Percentiles rank a stretch among this genome's conserved stretches.
phyloP scores from a whole-genome alignment of 2,797 vertebrate genomes.

The Cyprinodon diabolis region DNA sequence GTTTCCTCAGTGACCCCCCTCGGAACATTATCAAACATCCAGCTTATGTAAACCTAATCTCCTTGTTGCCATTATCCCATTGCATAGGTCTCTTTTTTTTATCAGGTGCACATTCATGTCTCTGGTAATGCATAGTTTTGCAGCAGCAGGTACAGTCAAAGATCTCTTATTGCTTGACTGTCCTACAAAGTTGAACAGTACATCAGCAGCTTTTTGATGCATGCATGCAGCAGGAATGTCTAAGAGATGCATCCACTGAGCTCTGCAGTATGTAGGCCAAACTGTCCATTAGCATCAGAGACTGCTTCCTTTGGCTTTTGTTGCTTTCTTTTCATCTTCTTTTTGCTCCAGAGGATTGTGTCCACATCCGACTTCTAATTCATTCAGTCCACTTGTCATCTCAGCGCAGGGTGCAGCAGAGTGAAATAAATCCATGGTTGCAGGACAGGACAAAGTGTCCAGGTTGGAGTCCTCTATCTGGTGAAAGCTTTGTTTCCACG shows the following conservation, averaged over 20 bases:
- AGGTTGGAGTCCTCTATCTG: slow-evolving; percentile 5
- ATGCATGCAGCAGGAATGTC: slow-evolving; percentile 21
- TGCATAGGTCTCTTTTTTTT: slow-evolving; percentile 18
- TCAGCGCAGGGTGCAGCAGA: slow-evolving; percentile 29
- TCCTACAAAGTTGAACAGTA: slow-evolving; percentile 10
- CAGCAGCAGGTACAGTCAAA: slow-evolving; percentile 26
- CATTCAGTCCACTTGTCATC: slow-evolving; percentile 28
- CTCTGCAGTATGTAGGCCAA: slow-evolving; percentile 68
- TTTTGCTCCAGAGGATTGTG: slow-evolving; percentile 25
- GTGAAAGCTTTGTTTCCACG: not conserved
- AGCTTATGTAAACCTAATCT: not conserved
- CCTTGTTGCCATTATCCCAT: slow-evolving; percentile 2
- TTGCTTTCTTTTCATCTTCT: slow-evolving; percentile 3
- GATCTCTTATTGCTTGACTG: slow-evolving; percentile 36
- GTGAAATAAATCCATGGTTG: not conserved
- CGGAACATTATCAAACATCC: slow-evolving; percentile 7
- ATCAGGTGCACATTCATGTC: slow-evolving; percentile 13
- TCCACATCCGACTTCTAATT: slow-evolving; percentile 25
- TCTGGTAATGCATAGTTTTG: slow-evolving; percentile 26
- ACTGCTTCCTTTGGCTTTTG: slow-evolving; percentile 23
- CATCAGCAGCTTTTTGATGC: not conserved
- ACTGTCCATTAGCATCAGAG: slow-evolving; percentile 14
- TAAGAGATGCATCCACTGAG: slow-evolving; percentile 25
- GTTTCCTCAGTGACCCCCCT: slow-evolving; percentile 24
- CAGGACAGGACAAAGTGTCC: not conserved